Base-by-base conservation (phyloP, 1,140 invertebrate genomes). In the Drosophila nebulosa region DNA sequence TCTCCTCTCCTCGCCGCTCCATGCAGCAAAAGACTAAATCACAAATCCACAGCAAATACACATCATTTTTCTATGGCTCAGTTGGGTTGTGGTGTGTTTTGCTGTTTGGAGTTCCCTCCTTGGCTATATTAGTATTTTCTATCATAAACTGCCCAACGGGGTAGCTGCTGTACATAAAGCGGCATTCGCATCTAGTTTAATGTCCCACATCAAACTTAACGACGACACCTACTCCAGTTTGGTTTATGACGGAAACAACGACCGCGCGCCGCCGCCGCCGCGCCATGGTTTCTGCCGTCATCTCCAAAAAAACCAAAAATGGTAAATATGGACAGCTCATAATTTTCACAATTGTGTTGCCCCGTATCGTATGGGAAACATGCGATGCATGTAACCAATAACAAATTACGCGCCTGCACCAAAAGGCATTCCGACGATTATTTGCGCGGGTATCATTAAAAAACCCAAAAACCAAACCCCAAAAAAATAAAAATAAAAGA, bases 121-220 rank as follows among this genome's bases (percentile, higher is more conserved):
- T 67, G 57, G 56, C 69, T 73, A 72, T 78, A 64, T 64, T 74
- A 64, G 60, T 58, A 61, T 67, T 59, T 72, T 42, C 42, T 69
- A 64, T 59, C 63, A 86, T 81, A 86, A 85, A 85, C 61, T 74
- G 74, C 78, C 39, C 83, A 68, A 83, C 72, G 78, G 77, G 81
- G 69, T 65, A 51, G 71, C 71, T 22, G 36, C 24, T 26, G 18
- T 27, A 24, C 35, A 16, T 30, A 59, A 69, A 30, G 32, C 59
- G 53, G 69, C 64, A 65, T 66, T 62, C 59, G 51, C 56, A 50
- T 62, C 70, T 73, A 80, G 78, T 64, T 86, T 88, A 88, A 85
- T 86, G 81, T 78, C 69, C 27, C 81, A 88, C 83, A 86, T 86
- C 83, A 86, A 86, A 86, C 70, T 86, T 88, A 88, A 86, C 81